Conservation (phyloP, 2,797 vertebrate genomes). For the Mus caroli region DNA sequence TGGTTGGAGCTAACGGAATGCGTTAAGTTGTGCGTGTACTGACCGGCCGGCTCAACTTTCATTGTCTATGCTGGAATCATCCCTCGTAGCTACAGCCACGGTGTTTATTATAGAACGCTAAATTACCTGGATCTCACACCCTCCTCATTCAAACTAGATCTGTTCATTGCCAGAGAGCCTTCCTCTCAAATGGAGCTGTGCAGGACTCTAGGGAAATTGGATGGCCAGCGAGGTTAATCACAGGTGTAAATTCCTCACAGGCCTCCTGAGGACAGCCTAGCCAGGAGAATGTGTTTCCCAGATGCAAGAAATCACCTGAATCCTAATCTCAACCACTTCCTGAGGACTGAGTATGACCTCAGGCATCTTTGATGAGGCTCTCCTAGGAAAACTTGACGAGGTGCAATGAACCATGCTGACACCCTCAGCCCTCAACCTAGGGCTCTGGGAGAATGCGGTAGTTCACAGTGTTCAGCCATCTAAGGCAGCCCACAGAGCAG, state of each 20-base stretch:
- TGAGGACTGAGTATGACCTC: neutral
- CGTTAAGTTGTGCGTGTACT: neutral
- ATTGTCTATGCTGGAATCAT: neutral
- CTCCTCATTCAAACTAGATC: constrained; percentile 57
- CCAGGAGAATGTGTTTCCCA: constrained; percentile 45
- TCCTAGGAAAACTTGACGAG: neutral
- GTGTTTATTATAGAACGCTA: constrained; percentile 63
- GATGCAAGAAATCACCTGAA: constrained; percentile 39
- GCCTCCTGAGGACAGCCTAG: neutral
- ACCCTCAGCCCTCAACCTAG: neutral
- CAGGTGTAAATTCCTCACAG: constrained; percentile 73
- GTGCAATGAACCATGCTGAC: neutral
- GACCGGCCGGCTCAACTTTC: neutral
- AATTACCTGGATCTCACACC: constrained; percentile 62
- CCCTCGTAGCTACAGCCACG: neutral
- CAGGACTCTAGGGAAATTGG: constrained; percentile 16
- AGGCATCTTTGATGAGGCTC: constrained; percentile 48
- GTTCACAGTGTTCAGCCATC: neutral
- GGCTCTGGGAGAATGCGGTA: neutral
- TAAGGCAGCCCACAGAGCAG: neutral
- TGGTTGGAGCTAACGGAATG: neutral
- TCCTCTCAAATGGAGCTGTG: neutral
- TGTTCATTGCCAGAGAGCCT: constrained; percentile 60
- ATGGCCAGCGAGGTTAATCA: constrained; percentile 59
- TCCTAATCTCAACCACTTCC: constrained; percentile 54